phyloP scores from a whole-genome alignment of 1,140 invertebrate species.

The Drosophila erecta region DNA sequence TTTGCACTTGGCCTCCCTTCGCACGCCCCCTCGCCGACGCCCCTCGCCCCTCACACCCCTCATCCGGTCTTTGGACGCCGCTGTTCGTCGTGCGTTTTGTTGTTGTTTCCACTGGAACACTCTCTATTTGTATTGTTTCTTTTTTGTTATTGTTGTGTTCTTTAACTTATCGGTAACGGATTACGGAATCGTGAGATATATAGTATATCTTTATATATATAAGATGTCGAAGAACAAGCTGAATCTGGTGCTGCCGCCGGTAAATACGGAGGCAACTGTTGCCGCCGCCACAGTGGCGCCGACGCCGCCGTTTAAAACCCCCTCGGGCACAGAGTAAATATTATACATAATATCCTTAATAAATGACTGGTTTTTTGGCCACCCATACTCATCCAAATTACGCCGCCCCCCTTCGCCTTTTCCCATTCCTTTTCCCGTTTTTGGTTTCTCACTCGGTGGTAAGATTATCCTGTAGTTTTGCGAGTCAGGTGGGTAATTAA shows the following conservation, averaged over 20 bases:
- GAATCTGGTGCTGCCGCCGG: constrained; percentile 95
- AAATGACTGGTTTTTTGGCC: constrained; percentile 14
- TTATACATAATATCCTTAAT: constrained; percentile 52
- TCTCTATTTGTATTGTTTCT: background rate
- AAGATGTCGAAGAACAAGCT: constrained; percentile 96
- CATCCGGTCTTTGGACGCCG: background rate
- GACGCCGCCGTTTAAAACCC: constrained; percentile 87
- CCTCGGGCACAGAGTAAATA: constrained; percentile 88
- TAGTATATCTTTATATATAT: background rate
- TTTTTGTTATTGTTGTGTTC: constrained; percentile 7
- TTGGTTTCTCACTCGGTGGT: background rate
- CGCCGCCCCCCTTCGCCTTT: background rate
- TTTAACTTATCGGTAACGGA: constrained; percentile 2
- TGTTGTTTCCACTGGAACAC: background rate
- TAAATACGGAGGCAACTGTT: constrained; percentile 91
- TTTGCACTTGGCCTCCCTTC: constrained; percentile 3
- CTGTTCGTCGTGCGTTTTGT: constrained; percentile 2
- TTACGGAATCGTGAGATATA: background rate
- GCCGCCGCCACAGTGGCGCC: constrained; percentile 88
- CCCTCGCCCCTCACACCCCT: constrained; percentile 1
- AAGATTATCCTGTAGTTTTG: background rate
- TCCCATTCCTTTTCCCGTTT: background rate
- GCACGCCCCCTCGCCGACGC: background rate
- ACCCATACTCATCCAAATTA: background rate
- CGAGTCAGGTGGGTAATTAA: constrained; percentile 15